Conservation (phyloP, 1,140 invertebrate genomes). For the Drosophila sproati region DNA sequence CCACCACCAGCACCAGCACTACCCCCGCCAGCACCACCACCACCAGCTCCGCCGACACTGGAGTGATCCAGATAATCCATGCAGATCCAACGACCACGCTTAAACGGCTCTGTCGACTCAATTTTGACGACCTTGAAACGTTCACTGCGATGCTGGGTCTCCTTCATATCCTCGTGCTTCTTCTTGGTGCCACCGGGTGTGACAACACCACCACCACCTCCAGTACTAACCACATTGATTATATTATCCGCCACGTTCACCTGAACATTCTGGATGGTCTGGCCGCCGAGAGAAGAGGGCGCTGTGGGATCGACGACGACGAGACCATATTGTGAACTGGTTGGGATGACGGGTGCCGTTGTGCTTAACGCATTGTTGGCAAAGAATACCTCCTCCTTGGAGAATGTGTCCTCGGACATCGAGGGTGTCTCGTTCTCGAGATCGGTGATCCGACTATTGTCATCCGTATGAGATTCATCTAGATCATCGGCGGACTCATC, state of each 20-base stretch:
- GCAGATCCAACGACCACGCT: conserved; percentile 96
- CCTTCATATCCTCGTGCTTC: conserved; percentile 87
- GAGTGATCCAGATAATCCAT: conserved; percentile 97
- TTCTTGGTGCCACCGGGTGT: conserved; percentile 86
- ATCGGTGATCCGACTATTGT: conserved; percentile 92
- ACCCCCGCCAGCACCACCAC: too few species aligned
- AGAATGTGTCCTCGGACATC: conserved; percentile 93
- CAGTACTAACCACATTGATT: conserved; percentile 88
- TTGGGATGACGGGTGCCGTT: conserved; percentile 92
- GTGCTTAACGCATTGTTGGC: conserved; percentile 90
- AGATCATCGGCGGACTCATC: conserved; percentile 97
- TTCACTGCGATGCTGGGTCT: conserved; percentile 91
- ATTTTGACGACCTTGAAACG: conserved; percentile 98
- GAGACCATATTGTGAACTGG: conserved; percentile 92
- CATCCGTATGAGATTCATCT: conserved; percentile 96
- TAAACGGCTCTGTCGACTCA: conserved; percentile 97
- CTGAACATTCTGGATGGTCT: conserved; percentile 86
- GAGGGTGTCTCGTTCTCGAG: conserved; percentile 93
- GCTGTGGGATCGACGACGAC: conserved; percentile 89
- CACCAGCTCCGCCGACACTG: conserved; percentile 48
- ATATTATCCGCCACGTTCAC: conserved; percentile 88
- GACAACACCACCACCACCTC: conserved; percentile 36
- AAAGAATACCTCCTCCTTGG: conserved; percentile 92
- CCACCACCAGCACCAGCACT: too few species aligned
- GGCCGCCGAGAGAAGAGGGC: conserved; percentile 50